Evolutionary conservation across 2,888 invertebrate genomes (phyloP).

Genomic region (Orchesella flavescens): DNA sequence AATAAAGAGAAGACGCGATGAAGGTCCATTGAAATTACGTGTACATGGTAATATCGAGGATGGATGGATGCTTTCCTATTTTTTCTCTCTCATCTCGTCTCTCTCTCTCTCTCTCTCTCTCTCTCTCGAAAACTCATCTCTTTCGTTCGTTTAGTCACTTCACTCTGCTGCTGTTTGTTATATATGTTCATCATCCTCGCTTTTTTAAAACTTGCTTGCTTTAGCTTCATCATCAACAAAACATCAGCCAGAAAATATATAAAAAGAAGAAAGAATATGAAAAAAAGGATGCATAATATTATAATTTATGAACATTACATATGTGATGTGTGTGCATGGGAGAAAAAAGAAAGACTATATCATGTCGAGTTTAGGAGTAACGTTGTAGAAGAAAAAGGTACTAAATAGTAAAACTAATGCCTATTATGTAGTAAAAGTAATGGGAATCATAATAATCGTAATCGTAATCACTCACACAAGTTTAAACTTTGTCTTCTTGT

Average conservation of each 20-base stretch:
- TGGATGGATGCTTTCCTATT: constrained; percentile 53
- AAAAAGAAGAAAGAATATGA: constrained; percentile 36
- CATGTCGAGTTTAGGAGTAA: constrained; percentile 20
- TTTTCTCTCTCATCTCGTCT: constrained; percentile 61
- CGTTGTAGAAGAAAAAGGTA: constrained; percentile 9
- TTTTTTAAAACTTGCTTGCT: constrained; percentile 10
- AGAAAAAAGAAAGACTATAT: constrained; percentile 40
- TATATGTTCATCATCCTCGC: constrained; percentile 4
- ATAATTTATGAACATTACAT: constrained; percentile 56
- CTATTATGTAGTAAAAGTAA: constrained; percentile 26
- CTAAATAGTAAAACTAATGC: constrained; percentile 50
- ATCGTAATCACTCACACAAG: constrained; percentile 41
- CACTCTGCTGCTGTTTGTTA: constrained; percentile 21
- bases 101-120: constrained; percentile 48
- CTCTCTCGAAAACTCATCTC: constrained; percentile 49
- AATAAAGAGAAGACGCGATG: constrained; percentile 63
- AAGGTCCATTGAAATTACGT: constrained; percentile 63
- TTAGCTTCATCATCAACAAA: constrained; percentile 13
- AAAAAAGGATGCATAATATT: constrained; percentile 56
- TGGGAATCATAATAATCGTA: constrained; percentile 24
- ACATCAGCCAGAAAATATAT: constrained; percentile 23
- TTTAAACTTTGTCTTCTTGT: not conserved
- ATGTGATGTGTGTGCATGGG: constrained; percentile 37
- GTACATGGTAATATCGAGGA: constrained; percentile 61
- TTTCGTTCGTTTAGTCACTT: constrained; percentile 55